Evolutionary conservation across 2,888 invertebrate genomes (phyloP), one percentile per base, ranked within the genome.

Genomic region (Deroplatys truncata): DNA sequence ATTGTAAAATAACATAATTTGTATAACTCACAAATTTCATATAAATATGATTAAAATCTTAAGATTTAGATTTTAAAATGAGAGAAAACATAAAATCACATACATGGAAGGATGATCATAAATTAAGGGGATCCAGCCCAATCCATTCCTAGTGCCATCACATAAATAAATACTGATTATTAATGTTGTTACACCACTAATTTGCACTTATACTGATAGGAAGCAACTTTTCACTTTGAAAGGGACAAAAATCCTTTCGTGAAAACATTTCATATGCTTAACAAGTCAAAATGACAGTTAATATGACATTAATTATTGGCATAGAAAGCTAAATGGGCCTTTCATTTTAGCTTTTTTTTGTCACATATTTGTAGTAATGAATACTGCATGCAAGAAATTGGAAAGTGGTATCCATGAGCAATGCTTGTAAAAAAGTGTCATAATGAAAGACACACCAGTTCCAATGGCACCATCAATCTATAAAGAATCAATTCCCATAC

Each of bases 191-290:
- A 72, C 20, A 72, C 28, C 25, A 28, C 56, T 85, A 85, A 43
- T 49, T 85, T 85, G 85, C 85, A 85, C 49, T 85, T 56, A 49
- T 85, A 43, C 43, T 85, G 25, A 72, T 72, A 20, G 85, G 85
- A 85, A 85, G 85, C 85, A 85, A 28, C 49, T 43, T 28, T 43
- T 85, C 2, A 4, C 85, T 4, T 72, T 85, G 85, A 85, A 85
- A 85, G 85, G 49, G 43, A 85, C 49, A 85, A 49, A 85, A 85
- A 85, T 85, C 49, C 49, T 85, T 85, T 85, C 85, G 56, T n/a
- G 28, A 72, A 72, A 72, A 72, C 56, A 72, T 72, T 72, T 25
- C 9, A 72, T 72, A 20, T 72, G 56, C 20, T 72, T 72, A 72
- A 20, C 2, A 72, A 7, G 20, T 7, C 20, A 72, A 20, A 72